A percentile compares a stretch with the other conserved stretches of the same genome.
Conservation (phyloP, 2,888 invertebrate genomes). For the Crioceris asparagi region DNA sequence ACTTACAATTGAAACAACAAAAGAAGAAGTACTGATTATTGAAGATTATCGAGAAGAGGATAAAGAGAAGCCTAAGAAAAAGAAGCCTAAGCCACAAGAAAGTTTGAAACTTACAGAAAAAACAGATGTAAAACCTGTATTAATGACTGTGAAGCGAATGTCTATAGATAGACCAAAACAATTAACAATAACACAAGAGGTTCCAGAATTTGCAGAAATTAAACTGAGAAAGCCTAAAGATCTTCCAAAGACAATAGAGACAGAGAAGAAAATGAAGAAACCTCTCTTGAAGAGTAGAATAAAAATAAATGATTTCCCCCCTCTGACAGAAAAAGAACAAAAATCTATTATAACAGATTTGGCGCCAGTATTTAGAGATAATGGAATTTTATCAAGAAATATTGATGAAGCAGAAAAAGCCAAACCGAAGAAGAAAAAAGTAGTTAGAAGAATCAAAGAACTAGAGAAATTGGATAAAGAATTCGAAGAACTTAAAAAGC, state of each 20-base stretch:
- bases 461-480: constrained; percentile 27
- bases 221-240: constrained; percentile 43
- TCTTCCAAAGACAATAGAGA: constrained; percentile 21
- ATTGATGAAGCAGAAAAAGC: constrained; percentile 37
- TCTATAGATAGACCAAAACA: constrained; percentile 39
- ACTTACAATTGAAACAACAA: not conserved
- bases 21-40: constrained; percentile 26
- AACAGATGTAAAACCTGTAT: constrained; percentile 22
- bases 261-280: constrained; percentile 45
- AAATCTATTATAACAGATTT: constrained; percentile 29
- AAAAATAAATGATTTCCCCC: constrained; percentile 41
- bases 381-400: constrained; percentile 40
- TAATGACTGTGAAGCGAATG: constrained; percentile 20
- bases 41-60: constrained; percentile 17
- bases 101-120: constrained; percentile 19
- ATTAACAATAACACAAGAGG: constrained; percentile 44
- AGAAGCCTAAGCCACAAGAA: constrained; percentile 28
- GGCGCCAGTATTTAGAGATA: constrained; percentile 30
- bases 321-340: constrained; percentile 27
- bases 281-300: constrained; percentile 60
- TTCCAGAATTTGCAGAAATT: constrained; percentile 53
- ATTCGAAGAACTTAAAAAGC: constrained; percentile 29
- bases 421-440: constrained; percentile 28
- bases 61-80: constrained; percentile 22
- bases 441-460: constrained; percentile 31